Base-by-base conservation (phyloP, 1,140 invertebrate genomes). In the Chymomyza costata region DNA sequence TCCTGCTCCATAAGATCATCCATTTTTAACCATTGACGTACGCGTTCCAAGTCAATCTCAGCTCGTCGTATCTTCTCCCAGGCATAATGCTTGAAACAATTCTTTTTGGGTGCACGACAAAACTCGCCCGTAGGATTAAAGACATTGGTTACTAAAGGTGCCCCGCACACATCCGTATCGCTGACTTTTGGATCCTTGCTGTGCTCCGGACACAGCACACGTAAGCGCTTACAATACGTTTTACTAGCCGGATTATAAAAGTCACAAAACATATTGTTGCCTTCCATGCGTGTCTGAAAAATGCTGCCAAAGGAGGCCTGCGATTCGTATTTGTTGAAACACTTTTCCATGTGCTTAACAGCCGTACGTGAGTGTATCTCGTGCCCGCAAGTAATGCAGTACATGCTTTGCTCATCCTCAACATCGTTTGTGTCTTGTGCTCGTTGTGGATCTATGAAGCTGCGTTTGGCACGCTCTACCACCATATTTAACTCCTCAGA, bases 131-230 rank as follows among this genome's bases (percentile, higher is more conserved):
- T 95, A 0, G 88, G 87, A 53, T 92, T 90, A 82, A 96, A 96
- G 0, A 96, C 91, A 70, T 96, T 92, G 8, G 90, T 90, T 0
- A 95, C 92, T 0, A 98, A 82, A 0, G 97, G 96, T 86, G 93
- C 97, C 0, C 97, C 97, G 85, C 97, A 99, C 0, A 98, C 93
- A 73, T 95, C 93, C 6, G 89, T 89, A 60, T 93, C 93, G 46
- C 87, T 90, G 19, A 97, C 91, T 88, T 97, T 97, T 0, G 95
- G 93, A 82, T 99, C 97, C 87, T 99, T 99, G 54, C 93, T 95
- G 85, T 99, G 98, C 81, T 99, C 98, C 0, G 98, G 97, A 86
- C 98, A 99, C 15, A 99, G 88, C 1, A 99, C 95, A 64, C 95
- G 90, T 10, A 99, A 86, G 39, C 97, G 87, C 87, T 99, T 99